Evolutionary conservation across 1,140 invertebrate genomes (phyloP), one percentile per base, ranked within the genome.

Genomic region (Wiebesia pumilae): DNA sequence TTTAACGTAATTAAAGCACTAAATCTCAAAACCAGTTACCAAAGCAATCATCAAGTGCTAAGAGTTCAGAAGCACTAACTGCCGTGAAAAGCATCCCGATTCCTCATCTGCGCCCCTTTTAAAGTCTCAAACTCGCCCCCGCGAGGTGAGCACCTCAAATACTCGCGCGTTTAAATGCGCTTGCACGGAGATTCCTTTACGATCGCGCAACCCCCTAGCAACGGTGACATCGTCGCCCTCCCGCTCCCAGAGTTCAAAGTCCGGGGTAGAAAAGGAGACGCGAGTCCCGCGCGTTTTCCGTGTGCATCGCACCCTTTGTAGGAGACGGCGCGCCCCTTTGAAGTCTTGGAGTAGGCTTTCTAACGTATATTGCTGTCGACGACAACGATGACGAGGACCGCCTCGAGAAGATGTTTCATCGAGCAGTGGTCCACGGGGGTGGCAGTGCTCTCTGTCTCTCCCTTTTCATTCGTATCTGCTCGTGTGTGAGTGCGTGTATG

Each of bases 221-320:
- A 84, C 82, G 35, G 16, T 65, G 27, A 19, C 16, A 54, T 54
- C 10, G 51, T 7, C 27, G 14, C 16, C 30, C 38, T 33, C 30
- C 40, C 35, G 27, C 14, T 30, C 33, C 14, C 65, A 67, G 65
- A 47, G 83, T 85, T 85, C 83, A 85, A 85, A 85, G 83, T 71
- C 83, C 83, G 38, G 69, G 16, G 69, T 40, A 16, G 69, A 24
- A 24, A 16, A 1, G 2, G 51, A 38, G 47, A 27, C 6, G 58
- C 10, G 51, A 40, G 43, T 24, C 14, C 30, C 43, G 9, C 54
- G 83, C 54, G 54, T 78, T 84, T 78, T 75, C 51, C 73, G 75
- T 16, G 35, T 24, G 12, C 73, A 62, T 78, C 54, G 75, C 27
- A 27, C 19, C 14, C 83, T 84, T 77, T 83, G 69, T 77, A 35